Base-by-base conservation (phyloP, 2,797 vertebrate species). In the Sciaenops ocellatus region DNA sequence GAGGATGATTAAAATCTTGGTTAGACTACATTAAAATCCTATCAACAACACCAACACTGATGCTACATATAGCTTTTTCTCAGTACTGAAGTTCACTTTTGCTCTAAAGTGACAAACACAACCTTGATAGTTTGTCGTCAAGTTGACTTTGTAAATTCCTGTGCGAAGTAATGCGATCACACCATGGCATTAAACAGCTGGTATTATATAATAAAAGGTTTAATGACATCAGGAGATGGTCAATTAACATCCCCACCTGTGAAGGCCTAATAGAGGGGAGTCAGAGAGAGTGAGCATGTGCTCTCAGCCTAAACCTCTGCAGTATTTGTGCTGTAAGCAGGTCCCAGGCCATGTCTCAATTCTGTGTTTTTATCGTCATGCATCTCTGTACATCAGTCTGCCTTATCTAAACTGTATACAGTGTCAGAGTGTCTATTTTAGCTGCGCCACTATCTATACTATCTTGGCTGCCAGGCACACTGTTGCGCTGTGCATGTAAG, bases 331-430 rank as follows among this genome's bases (percentile, higher is more conserved):
- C 11, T 0, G 11, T 50, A 69, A 63, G 47, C 50, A 12, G n/a
- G 9, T 55, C 42, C 22, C 51, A 18, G 2, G 30, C 34, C 50
- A 67, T 34, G 57, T 69, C 50, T 80, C 73, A 73, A 3, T 57
- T 26, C 22, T 26, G 15, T 50, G 69, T 64, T 69, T 77, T 69
- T 26, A 15, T 75, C 41, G 61, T 44, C 8, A 15, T 74, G 30
- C 44, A 65, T 85, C 64, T 56, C 54, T 56, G 17, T 73, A 42
- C 73, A 50, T 22, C 20, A 59, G 47, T 68, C 34, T 1, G 11
- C 44, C 18, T 72, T 74, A 74, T 85, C 83, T 63, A 10, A 20
- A 22, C 20, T 52, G 69, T 78, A 63, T 72, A 69, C 44, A 69
- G 71, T 69, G 63, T 57, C 59, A 68, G 50, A 61, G 30, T 50